Percentiles rank a stretch among this genome's conserved stretches.
These are phyloP conservation scores for Chascanopsetta lugubris DNA, from an alignment of 2,113 vertebrate genomes.

Conservation along the genomic window DNA sequence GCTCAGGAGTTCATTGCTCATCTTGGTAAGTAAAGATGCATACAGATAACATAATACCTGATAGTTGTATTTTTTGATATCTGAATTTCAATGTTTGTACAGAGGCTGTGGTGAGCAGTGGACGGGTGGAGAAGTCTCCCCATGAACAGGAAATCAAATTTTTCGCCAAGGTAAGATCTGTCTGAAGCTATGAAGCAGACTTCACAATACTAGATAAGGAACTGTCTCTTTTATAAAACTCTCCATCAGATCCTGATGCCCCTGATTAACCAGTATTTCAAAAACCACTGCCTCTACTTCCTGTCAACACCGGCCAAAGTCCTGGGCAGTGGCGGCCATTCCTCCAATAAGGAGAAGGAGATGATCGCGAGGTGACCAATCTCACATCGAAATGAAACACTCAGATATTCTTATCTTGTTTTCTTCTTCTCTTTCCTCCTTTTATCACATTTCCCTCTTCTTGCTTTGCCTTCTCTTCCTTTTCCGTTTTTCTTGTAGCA, in stretches of 20 bases:
- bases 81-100: constrained; percentile 23
- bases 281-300: constrained; percentile 88
- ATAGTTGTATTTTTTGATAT: not conserved
- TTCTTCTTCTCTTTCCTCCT: not conserved
- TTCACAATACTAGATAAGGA: too few species aligned
- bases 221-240: constrained; percentile 5
- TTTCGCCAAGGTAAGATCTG: constrained; percentile 87
- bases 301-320: constrained; percentile 87
- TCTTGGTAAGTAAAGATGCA: constrained; percentile 79
- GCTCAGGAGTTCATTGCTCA: constrained; percentile 96
- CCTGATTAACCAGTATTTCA: constrained; percentile 93
- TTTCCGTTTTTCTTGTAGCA: constrained; percentile 74
- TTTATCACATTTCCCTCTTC: constrained; percentile 19
- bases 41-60: not conserved
- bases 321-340: constrained; percentile 90
- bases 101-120: constrained; percentile 96
- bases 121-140: constrained; percentile 93
- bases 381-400: not conserved
- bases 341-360: constrained; percentile 96
- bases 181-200: too few species aligned
- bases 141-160: constrained; percentile 97
- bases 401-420: not conserved
- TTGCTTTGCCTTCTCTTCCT: constrained; percentile 1
- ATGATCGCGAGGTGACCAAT: constrained; percentile 90
- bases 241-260: constrained; percentile 89